These are phyloP conservation scores for Coecobrya sp. DNA, from an alignment of 2,888 invertebrate genomes.

Conservation along the genomic window DNA sequence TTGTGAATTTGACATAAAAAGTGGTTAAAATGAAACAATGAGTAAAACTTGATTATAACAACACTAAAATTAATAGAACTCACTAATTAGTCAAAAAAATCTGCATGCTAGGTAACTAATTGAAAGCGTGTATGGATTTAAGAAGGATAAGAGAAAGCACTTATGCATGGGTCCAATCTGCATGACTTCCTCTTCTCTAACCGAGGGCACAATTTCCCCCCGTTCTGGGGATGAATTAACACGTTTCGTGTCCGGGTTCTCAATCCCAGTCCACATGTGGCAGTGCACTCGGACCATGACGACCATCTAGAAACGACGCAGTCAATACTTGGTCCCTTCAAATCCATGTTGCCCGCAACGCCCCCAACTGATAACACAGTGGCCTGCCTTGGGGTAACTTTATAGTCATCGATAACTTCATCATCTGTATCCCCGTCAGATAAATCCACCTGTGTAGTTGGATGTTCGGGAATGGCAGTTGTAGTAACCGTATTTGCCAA, in stretches of 20 bases:
- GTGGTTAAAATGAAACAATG: neutral
- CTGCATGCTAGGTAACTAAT: neutral
- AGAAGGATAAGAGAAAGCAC: slow-evolving; percentile 10
- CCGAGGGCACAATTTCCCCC: slow-evolving; percentile 84
- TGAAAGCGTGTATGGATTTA: neutral
- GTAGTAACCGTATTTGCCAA: neutral
- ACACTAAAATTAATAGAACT: neutral
- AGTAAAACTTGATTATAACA: neutral
- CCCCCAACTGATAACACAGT: neutral
- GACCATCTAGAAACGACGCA: slow-evolving; percentile 95
- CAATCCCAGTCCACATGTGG: slow-evolving; percentile 94
- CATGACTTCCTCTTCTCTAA: slow-evolving; percentile 82
- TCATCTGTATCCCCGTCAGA: slow-evolving; percentile 57
- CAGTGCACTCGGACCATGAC: slow-evolving; percentile 97
- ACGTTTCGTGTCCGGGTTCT: slow-evolving; percentile 90
- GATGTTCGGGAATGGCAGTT: neutral
- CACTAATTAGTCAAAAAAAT: neutral
- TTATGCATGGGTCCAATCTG: slow-evolving; percentile 63
- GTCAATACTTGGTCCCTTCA: neutral
- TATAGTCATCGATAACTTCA: slow-evolving; percentile 37
- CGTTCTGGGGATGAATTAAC: slow-evolving; percentile 78
- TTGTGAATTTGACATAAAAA: neutral
- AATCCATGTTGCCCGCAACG: neutral
- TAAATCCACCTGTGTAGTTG: neutral
- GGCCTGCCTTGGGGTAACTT: neutral